Conservation (phyloP, 2,888 invertebrate genomes). For the Nematopogon swammerdamellus region DNA sequence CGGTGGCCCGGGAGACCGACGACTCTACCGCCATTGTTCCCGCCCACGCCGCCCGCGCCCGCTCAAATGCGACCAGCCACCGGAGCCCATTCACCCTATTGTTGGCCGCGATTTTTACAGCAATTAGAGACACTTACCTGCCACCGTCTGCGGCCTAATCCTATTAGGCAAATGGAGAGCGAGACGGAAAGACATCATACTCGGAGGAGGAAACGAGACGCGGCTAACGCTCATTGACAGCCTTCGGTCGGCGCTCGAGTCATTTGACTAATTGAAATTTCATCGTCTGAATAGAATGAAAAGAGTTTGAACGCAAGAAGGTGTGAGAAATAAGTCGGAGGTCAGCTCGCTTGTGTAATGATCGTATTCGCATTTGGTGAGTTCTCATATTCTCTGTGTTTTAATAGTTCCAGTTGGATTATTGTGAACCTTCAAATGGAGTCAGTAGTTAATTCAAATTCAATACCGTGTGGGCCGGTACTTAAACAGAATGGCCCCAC, state of each 20-base stretch:
- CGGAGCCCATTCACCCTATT: constrained; percentile 19
- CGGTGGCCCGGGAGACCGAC: no score
- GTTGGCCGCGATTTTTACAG: constrained; percentile 51
- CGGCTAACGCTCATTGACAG: not conserved
- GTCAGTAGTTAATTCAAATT: no score
- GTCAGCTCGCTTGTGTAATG: not conserved
- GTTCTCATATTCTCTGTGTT: no score
- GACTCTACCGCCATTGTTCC: no score
- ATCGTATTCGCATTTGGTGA: no score
- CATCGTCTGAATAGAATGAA: not conserved
- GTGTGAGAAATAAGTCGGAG: not conserved
- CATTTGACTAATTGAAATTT: not conserved
- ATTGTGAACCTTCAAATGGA: no score
- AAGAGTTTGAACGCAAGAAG: not conserved
- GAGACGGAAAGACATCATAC: not conserved
- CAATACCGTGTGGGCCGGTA: no score
- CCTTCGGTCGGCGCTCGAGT: not conserved
- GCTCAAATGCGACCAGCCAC: not conserved
- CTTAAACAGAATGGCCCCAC: no score
- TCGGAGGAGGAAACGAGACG: not conserved
- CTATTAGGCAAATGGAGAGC: constrained; percentile 26
- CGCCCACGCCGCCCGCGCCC: no score
- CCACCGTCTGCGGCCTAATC: constrained; percentile 28
- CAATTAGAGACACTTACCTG: constrained; percentile 48
- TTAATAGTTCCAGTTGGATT: no score